phyloP scores from a whole-genome alignment of 2,797 vertebrate genomes.

The Argentina silus region DNA sequence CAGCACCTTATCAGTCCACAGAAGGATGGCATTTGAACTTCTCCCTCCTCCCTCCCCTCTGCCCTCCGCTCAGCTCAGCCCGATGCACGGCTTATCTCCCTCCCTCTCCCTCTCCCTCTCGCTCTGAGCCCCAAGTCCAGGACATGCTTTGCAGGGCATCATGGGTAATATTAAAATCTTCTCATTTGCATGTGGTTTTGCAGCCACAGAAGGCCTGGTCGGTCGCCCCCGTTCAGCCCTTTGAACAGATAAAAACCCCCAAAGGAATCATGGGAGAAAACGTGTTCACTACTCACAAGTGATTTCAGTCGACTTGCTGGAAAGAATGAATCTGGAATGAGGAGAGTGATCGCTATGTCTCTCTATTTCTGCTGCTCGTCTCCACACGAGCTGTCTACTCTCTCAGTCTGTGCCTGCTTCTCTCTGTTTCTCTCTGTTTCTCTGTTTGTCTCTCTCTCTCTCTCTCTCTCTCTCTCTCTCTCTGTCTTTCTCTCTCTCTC shows the following conservation, averaged over 20 bases:
- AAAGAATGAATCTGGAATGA: no score
- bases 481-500: no score
- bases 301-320: slow-evolving; percentile 49
- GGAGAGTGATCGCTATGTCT: slow-evolving; percentile 16
- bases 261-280: slow-evolving; percentile 49
- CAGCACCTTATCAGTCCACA: slow-evolving; percentile 50
- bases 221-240: slow-evolving; percentile 45
- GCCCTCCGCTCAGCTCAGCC: slow-evolving; percentile 27
- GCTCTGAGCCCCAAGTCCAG: slow-evolving; percentile 27
- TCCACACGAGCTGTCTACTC: slow-evolving; percentile 17
- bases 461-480: not conserved
- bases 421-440: not conserved
- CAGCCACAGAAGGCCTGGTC: slow-evolving; percentile 49
- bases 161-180: slow-evolving; percentile 64
- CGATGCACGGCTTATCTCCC: slow-evolving; percentile 29
- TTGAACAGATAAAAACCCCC: slow-evolving; percentile 51
- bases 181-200: slow-evolving; percentile 47
- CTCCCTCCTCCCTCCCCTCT: slow-evolving; percentile 24
- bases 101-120: slow-evolving; percentile 5
- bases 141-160: slow-evolving; percentile 36
- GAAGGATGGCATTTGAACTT: slow-evolving; percentile 38
- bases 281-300: slow-evolving; percentile 47
- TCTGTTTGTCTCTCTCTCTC: not conserved
- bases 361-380: slow-evolving; percentile 10
- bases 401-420: slow-evolving; percentile 1